Evolutionary conservation across 2,888 invertebrate genomes (phyloP).

Genomic region (Rhamphomyia laevipes): DNA sequence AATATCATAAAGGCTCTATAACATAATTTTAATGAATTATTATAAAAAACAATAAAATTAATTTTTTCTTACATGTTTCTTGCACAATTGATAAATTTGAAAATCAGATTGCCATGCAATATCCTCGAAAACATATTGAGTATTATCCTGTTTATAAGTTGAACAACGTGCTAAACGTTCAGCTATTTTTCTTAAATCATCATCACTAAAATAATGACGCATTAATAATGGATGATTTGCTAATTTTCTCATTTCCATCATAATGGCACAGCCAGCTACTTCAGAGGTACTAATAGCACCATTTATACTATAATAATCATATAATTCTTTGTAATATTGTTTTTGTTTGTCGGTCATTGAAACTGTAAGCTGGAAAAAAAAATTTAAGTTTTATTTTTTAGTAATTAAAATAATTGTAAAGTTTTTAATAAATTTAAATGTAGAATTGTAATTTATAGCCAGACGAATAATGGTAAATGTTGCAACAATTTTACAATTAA

Average conservation of each 20-base stretch:
- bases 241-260: constrained; percentile 88
- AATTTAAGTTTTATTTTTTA: not conserved
- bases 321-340: constrained; percentile 61
- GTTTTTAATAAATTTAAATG: no score
- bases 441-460: no score
- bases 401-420: not conserved
- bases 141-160: constrained; percentile 62
- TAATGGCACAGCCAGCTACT: constrained; percentile 60
- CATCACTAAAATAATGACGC: constrained; percentile 58
- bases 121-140: constrained; percentile 75
- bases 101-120: constrained; percentile 82
- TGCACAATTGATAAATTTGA: constrained; percentile 71
- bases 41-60: constrained; percentile 19
- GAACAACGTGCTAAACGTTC: constrained; percentile 52
- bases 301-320: constrained; percentile 51
- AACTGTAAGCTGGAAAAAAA: constrained; percentile 36
- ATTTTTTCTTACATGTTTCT: constrained; percentile 42
- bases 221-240: constrained; percentile 88
- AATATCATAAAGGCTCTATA: constrained; percentile 49
- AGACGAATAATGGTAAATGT: no score
- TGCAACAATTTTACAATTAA: not conserved
- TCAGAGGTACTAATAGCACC: constrained; percentile 47
- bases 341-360: constrained; percentile 62
- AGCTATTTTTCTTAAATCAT: constrained; percentile 53
- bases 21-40: constrained; percentile 12